Conservation (phyloP, 2,888 invertebrate species). For the Drosophila robusta region DNA sequence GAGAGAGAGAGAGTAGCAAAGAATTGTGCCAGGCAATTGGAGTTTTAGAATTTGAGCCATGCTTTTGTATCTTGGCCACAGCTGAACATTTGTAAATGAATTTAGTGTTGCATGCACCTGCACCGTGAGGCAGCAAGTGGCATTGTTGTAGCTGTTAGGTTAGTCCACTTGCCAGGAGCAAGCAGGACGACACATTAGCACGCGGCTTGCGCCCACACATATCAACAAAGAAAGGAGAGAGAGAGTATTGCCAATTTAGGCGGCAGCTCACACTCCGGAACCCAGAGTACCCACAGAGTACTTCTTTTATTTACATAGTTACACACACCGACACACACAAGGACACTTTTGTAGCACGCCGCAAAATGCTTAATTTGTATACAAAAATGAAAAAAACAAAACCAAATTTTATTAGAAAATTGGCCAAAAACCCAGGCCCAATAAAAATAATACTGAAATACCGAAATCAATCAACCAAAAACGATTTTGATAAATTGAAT, state of each 20-base stretch:
- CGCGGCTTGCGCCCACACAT: constrained; percentile 53
- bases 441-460: constrained; percentile 22
- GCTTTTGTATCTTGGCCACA: constrained; percentile 51
- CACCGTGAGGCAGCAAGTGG: constrained; percentile 41
- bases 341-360: constrained; percentile 63
- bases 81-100: constrained; percentile 75
- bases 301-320: constrained; percentile 38
- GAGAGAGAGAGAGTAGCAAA: constrained; percentile 2
- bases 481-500: constrained; percentile 56
- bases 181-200: constrained; percentile 38
- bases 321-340: constrained; percentile 17
- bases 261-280: constrained; percentile 1
- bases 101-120: constrained; percentile 64
- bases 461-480: constrained; percentile 40
- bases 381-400: constrained; percentile 17
- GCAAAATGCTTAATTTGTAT: constrained; percentile 66
- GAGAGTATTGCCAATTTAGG: not conserved
- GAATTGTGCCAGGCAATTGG: constrained; percentile 26
- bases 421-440: constrained; percentile 51
- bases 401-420: not conserved
- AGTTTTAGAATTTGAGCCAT: constrained; percentile 51
- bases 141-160: constrained; percentile 46
- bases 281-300: constrained; percentile 13
- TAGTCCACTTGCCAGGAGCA: constrained; percentile 28
- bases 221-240: constrained; percentile 6